Evolutionary conservation across 1,140 invertebrate genomes (phyloP), one percentile per base, ranked within the genome.

Genomic region (Macrosteles quadrilineatus): DNA sequence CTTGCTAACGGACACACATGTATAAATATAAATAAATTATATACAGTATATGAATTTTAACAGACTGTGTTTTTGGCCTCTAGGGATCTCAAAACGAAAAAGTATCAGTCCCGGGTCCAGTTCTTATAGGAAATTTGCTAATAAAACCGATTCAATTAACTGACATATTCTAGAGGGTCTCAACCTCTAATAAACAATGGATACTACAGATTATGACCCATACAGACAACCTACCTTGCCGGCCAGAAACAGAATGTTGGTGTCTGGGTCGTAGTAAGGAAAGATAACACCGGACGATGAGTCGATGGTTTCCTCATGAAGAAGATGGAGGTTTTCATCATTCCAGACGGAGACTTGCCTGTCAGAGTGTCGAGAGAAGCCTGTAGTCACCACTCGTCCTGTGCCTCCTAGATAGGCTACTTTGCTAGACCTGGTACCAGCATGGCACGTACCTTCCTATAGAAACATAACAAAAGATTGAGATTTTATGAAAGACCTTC

Each of bases 231-330:
- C 80, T 81, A 90, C 91, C 84, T 94, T 94, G 71, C 91, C 92
- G 53, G 90, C 90, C 27, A 94, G 78, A 78, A 87, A 94, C 45
- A 96, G 88, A 78, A 98, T 90, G 77, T 90, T 91, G 17, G 93
- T 96, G 80, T 98, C 96, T 76, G 91, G 86, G 80, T 98, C 96
- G 81, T 92, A 98, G 79, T 91, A 96, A 0, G 96, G 96, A 80
- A 96, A 94, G 1, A 98, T 86, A 67, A 98, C 90, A 9, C 95
- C 96, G 50, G 94, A 96, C 0, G 94, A 95, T 71, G 91, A 94
- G 79, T 98, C 96, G 40, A 98, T 91, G 30, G 89, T 92, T 77
- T 96, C 93, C 47, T 87, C 87, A 11, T 85, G 84, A 17, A 97
- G 80, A n/a, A 95, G 91, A 0, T 83, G 83, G 27, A 98, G 80